Evolutionary conservation across 2,113 vertebrate genomes (phyloP).

Genomic region (Hassar affinis): DNA sequence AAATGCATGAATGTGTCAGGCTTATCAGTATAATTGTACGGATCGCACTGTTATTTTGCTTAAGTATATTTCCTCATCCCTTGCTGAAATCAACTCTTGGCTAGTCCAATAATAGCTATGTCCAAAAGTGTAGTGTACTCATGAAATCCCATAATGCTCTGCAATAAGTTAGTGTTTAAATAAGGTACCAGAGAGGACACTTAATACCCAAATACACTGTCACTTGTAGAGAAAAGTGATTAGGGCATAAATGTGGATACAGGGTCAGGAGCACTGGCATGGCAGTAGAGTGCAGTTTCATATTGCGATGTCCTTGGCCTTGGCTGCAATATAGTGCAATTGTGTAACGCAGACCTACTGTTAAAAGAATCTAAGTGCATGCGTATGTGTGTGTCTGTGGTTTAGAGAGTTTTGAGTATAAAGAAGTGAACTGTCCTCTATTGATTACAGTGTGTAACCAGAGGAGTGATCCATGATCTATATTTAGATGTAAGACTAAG

Average conservation of each 20-base stretch:
- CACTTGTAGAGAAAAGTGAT: not conserved
- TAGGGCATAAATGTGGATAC: not conserved
- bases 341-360: not conserved
- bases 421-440: slow-evolving; percentile 5
- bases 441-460: slow-evolving; percentile 27
- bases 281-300: not conserved
- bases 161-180: not conserved
- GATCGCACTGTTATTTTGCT: no score
- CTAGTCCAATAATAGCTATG: not conserved
- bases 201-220: not conserved
- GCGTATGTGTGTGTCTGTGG: slow-evolving; percentile 14
- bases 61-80: not conserved
- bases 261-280: not conserved
- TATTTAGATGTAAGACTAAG: slow-evolving; percentile 25
- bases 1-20: not conserved
- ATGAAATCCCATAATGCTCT: not conserved
- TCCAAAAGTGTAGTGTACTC: not conserved
- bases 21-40: not conserved
- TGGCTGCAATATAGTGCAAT: not conserved
- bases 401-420: slow-evolving; percentile 22
- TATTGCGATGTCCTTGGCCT: slow-evolving; percentile 1
- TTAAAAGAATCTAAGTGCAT: not conserved
- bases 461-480: slow-evolving; percentile 15
- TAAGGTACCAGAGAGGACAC: not conserved
- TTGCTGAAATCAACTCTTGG: not conserved